Evolutionary conservation across 2,797 vertebrate species (phyloP), one percentile per base, ranked within the genome.

Genomic region (Nasua narica): DNA sequence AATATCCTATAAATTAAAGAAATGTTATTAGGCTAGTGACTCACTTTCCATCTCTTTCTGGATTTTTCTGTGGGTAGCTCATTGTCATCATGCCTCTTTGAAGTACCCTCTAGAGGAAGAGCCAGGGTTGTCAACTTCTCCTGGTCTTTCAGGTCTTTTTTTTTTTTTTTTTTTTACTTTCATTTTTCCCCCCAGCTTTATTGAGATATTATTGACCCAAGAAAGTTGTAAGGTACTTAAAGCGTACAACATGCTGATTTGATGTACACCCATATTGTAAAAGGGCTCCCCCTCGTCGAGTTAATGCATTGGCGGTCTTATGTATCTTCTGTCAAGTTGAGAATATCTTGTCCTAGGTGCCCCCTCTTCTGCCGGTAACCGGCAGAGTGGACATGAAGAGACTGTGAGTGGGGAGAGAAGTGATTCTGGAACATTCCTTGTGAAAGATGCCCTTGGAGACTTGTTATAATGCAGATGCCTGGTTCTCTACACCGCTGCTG

Each of bases 1-100:
- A 91, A 96, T 97, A 87, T 48, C 65, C 79, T 78, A 69, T 65
- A 94, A 35, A 76, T 96, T 35, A 40, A 72, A 65, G 72, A 60
- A 87, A 81, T 86, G 54, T 72, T 95, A 79, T 91, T 94, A 98
- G 85, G n/a, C 32, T 48, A 56, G 69, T 96, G 91, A 93, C 62
- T 95, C 52, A 90, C 77, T 91, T 90, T 95, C 79, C 52, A 83
- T 70, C 58, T 93, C 72, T 92, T 70, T 74, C 52, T 94, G 46
- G 82, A 43, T 60, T 95, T 82, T 95, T 94, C 50, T 78, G 14
- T 90, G 15, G n/a, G 37, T 84, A 95, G 43, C 83, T 91, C 50
- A 60, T 87, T 93, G 69, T 83, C 43, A n/a, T 69, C 74, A 11
- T 54, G 76, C 40, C 29, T 93, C 78, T 94, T n/a, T 90, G 90